These are phyloP conservation scores for Notocelia uddmanniana DNA, from an alignment of 2,888 invertebrate species.

Conservation along the genomic window DNA sequence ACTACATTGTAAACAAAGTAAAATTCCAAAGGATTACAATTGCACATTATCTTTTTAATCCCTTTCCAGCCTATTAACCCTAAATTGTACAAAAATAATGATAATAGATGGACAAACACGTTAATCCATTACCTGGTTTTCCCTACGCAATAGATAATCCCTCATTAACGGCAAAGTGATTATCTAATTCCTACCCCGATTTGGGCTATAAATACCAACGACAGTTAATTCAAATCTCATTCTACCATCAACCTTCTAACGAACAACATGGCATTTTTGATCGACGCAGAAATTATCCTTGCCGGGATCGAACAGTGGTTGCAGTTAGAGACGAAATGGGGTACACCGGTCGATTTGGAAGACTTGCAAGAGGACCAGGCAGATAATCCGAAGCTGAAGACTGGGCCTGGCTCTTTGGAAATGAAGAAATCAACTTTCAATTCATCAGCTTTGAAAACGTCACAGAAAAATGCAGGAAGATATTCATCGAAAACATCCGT, in stretches of 20 bases:
- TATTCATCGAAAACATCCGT: conserved; percentile 34
- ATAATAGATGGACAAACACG: not conserved
- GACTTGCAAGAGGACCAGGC: conserved; percentile 35
- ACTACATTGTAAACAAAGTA: not conserved
- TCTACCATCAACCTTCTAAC: not conserved
- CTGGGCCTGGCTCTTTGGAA: conserved; percentile 40
- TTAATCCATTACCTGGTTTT: conserved; percentile 17
- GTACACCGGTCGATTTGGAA: conserved; percentile 48
- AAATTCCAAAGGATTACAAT: not conserved
- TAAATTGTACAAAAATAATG: not conserved
- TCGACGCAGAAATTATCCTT: conserved; percentile 70
- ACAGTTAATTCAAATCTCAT: conserved; percentile 9
- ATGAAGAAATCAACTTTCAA: conserved; percentile 47
- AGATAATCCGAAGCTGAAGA: conserved; percentile 22
- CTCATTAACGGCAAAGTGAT: conserved; percentile 4
- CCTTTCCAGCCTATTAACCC: not conserved
- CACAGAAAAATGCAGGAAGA: conserved; percentile 28
- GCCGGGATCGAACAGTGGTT: conserved; percentile 48
- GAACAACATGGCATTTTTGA: conserved; percentile 49
- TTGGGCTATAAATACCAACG: conserved; percentile 10
- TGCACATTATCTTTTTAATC: not conserved
- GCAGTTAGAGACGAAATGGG: conserved; percentile 47
- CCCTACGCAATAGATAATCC: conserved; percentile 1
- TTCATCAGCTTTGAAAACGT: conserved; percentile 40
- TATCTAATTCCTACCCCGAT: conserved; percentile 1